A percentile compares a stretch with the other conserved stretches of the same genome.
phyloP scores from a whole-genome alignment of 2,113 vertebrate genomes.

The Hydrolagus affinis region DNA sequence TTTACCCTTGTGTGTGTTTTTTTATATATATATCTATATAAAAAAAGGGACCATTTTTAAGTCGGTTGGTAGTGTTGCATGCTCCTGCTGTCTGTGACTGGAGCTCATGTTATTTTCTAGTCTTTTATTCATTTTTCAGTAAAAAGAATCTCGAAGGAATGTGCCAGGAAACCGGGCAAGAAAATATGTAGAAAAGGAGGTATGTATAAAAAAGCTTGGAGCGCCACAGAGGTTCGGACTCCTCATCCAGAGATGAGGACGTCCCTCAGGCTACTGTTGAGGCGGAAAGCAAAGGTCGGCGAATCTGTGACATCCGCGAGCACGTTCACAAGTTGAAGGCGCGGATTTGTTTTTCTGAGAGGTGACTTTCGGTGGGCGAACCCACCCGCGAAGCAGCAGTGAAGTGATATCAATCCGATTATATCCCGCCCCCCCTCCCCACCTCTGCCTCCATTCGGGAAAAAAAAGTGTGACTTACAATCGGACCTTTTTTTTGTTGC shows the following conservation, averaged over 20 bases:
- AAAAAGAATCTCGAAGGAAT: constrained; percentile 99
- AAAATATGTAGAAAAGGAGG: constrained; percentile 99
- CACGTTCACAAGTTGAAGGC: too few relatives aligned
- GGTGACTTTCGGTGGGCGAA: constrained; percentile 35
- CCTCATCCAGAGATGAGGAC: constrained; percentile 35
- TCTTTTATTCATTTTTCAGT: constrained; percentile 99
- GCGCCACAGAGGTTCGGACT: constrained; percentile 23
- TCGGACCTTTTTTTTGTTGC: background rate
- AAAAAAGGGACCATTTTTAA: constrained; percentile 51
- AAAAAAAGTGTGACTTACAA: background rate
- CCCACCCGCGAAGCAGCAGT: constrained; percentile 44
- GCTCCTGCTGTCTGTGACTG: constrained; percentile 84
- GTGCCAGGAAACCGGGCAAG: constrained; percentile 99
- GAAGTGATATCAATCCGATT: constrained; percentile 55
- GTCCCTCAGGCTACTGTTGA: constrained; percentile 43
- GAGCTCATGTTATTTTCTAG: constrained; percentile 99
- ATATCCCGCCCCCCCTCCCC: too few relatives aligned
- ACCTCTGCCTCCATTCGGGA: background rate
- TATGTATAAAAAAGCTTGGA: constrained; percentile 79
- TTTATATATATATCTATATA: too few relatives aligned
- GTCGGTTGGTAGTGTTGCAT: constrained; percentile 79
- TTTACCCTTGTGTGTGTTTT: background rate
- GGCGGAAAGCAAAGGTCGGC: constrained; percentile 44
- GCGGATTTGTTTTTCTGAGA: background rate
- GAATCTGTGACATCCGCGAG: constrained; percentile 38